Conservation (phyloP, 2,113 vertebrate genomes). For the Formicarius rufipectus region DNA sequence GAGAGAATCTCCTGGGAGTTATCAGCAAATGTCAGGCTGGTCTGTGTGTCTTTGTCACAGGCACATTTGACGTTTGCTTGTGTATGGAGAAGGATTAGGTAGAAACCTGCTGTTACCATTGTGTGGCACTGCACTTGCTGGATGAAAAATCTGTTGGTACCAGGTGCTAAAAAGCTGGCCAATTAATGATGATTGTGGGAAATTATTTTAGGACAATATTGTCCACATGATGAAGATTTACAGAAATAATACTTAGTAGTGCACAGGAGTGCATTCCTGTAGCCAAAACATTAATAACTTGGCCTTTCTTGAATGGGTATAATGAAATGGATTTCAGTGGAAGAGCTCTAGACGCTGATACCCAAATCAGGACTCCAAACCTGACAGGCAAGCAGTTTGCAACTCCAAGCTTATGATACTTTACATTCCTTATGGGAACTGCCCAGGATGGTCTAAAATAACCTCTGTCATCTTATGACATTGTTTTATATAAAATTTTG, state of each 20-base stretch:
- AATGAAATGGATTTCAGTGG: neutral
- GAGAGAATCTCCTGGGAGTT: neutral
- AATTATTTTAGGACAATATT: neutral
- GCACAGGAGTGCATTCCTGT: neutral
- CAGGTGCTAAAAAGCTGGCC: conserved; percentile 1
- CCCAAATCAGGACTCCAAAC: neutral
- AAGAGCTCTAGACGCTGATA: neutral
- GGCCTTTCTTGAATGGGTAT: neutral
- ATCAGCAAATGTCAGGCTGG: conserved; percentile 23
- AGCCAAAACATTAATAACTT: neutral
- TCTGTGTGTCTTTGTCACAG: neutral
- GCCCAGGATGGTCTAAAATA: neutral
- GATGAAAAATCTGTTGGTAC: neutral
- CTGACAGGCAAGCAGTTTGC: neutral
- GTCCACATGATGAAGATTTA: neutral
- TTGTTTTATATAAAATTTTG: neutral
- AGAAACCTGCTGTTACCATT: neutral
- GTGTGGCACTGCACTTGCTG: neutral
- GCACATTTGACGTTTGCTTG: neutral
- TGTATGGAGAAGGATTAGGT: neutral
- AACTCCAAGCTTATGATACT: neutral
- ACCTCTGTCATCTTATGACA: neutral
- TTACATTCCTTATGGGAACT: neutral
- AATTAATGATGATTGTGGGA: neutral
- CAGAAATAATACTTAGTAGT: neutral